phyloP scores from a whole-genome alignment of 2,797 vertebrate genomes.

The Rhincodon typus region DNA sequence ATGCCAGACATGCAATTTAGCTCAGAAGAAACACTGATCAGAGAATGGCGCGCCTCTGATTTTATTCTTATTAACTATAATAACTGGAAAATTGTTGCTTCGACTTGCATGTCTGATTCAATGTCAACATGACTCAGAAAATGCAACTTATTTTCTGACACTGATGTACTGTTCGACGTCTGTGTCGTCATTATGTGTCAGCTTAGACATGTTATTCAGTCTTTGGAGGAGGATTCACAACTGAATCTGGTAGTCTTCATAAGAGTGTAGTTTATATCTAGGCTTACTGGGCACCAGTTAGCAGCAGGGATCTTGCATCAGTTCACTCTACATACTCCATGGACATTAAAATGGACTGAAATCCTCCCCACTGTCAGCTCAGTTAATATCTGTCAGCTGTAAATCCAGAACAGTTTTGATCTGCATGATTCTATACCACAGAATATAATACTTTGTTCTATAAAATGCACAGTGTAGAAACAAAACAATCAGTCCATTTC shows the following conservation, averaged over 20 bases:
- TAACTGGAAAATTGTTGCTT: background rate
- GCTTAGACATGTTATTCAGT: background rate
- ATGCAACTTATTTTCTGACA: background rate
- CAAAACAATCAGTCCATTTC: background rate
- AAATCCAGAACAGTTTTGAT: background rate
- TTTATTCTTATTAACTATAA: background rate
- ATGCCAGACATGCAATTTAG: background rate
- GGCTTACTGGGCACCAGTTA: background rate
- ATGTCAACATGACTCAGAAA: background rate
- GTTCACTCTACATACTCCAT: background rate
- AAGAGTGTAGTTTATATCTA: background rate
- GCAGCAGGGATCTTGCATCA: background rate
- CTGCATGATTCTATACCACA: background rate
- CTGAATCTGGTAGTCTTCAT: background rate
- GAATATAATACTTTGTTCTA: background rate
- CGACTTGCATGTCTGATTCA: background rate
- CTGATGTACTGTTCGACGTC: background rate
- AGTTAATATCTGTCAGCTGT: background rate
- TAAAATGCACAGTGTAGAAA: background rate
- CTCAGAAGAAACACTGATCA: background rate
- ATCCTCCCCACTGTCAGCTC: background rate
- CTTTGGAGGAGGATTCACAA: background rate
- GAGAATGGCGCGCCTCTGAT: background rate
- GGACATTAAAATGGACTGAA: background rate
- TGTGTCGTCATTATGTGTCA: background rate